These are phyloP conservation scores for Hydrotaea diabolus DNA, from an alignment of 2,888 invertebrate genomes.

Conservation along the genomic window DNA sequence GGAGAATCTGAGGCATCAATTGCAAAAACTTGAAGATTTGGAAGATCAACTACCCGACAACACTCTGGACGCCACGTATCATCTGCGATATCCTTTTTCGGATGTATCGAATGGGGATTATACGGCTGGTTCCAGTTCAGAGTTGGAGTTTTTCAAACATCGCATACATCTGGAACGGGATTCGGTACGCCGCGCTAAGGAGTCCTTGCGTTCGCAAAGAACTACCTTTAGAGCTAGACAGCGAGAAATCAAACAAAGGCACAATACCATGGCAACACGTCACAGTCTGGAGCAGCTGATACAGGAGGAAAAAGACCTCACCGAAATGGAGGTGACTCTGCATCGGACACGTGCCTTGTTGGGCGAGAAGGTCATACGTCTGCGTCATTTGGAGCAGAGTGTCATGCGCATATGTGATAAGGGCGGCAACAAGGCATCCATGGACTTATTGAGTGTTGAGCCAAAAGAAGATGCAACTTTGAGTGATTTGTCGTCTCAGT, in stretches of 20 bases:
- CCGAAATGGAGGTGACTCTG: constrained; percentile 91
- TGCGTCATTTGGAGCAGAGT: constrained; percentile 90
- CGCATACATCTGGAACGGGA: constrained; percentile 90
- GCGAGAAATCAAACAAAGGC: constrained; percentile 82
- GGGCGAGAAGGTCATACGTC: constrained; percentile 90
- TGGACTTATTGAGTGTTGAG: constrained; percentile 74
- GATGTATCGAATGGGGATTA: constrained; percentile 82
- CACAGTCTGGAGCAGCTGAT: constrained; percentile 79
- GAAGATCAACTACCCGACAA: constrained; percentile 91
- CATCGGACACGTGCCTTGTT: constrained; percentile 90
- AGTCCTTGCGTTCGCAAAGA: constrained; percentile 86
- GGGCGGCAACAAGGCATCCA: constrained; percentile 74
- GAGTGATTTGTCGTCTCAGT: constrained; percentile 85
- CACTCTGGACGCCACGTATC: constrained; percentile 87
- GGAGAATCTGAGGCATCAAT: constrained; percentile 89
- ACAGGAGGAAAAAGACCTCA: constrained; percentile 90
- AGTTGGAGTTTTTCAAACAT: constrained; percentile 91
- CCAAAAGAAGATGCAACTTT: constrained; percentile 84
- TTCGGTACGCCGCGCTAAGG: constrained; percentile 91
- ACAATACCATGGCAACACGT: constrained; percentile 74
- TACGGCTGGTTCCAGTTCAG: constrained; percentile 82
- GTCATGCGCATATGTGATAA: constrained; percentile 83
- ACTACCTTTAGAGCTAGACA: constrained; percentile 86
- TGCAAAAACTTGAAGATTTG: constrained; percentile 90
- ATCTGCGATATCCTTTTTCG: constrained; percentile 90